phyloP scores from a whole-genome alignment of 2,113 vertebrate genomes.

The Astur gentilis region DNA sequence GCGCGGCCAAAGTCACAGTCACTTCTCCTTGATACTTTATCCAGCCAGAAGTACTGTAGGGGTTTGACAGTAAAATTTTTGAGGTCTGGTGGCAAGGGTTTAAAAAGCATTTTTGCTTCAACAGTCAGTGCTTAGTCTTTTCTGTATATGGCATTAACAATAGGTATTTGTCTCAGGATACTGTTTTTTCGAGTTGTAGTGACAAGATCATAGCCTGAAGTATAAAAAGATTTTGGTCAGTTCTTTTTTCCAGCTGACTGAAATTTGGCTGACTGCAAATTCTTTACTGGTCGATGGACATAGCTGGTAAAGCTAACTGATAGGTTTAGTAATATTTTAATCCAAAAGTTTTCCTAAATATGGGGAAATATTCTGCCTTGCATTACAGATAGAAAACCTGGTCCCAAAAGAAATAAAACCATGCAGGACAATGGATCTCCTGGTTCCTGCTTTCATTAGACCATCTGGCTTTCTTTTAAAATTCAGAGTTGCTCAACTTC shows the following conservation, averaged over 20 bases:
- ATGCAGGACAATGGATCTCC: not conserved
- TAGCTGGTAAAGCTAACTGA: not conserved
- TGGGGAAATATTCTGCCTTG: not conserved
- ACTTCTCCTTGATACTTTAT: not conserved
- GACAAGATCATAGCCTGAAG: not conserved
- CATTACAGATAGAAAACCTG: not conserved
- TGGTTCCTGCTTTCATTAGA: not conserved
- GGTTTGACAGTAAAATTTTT: not conserved
- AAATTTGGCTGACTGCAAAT: not conserved
- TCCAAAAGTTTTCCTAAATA: not conserved
- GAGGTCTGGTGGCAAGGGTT: not conserved
- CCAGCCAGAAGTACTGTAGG: not conserved
- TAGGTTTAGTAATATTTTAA: not conserved
- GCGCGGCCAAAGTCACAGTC: not conserved
- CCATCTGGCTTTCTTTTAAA: slow-evolving; percentile 39
- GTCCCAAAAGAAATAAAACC: not conserved
- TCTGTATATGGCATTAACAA: not conserved
- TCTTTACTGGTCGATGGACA: not conserved
- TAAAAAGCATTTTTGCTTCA: not conserved
- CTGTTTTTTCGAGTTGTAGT: not conserved
- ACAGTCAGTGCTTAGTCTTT: not conserved
- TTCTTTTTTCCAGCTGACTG: not conserved
- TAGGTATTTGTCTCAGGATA: not conserved
- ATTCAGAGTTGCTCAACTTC: slow-evolving; percentile 40
- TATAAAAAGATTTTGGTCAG: not conserved